Evolutionary conservation across 2,797 vertebrate genomes (phyloP).

Genomic region (Melanotaenia parkinsoni): DNA sequence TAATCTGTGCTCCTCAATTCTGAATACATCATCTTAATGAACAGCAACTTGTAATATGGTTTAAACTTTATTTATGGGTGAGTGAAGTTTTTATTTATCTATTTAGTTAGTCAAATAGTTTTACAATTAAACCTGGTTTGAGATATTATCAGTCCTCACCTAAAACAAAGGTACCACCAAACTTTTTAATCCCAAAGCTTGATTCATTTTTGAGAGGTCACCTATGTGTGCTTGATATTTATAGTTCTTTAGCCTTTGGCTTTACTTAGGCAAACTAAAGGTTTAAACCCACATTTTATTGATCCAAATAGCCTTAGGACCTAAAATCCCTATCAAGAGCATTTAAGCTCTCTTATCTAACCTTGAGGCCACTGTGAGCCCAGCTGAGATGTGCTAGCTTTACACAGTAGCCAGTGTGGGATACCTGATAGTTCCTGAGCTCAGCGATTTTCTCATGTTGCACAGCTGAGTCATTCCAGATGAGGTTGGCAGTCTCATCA

Average conservation of each 20-base stretch:
- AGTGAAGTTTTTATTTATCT: no score
- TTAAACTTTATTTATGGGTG: no score
- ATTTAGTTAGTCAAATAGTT: no score
- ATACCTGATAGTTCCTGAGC: conserved; percentile 97
- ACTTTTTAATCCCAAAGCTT: no score
- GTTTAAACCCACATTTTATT: neutral
- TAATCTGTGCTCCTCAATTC: neutral
- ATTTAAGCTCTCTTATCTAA: conserved; percentile 23
- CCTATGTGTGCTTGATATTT: no score
- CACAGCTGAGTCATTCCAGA: conserved; percentile 97
- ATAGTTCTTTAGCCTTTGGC: no score
- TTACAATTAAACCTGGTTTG: no score
- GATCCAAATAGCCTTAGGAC: neutral
- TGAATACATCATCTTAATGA: neutral
- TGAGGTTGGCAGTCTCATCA: conserved; percentile 97
- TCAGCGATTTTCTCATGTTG: conserved; percentile 98
- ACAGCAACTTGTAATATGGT: neutral
- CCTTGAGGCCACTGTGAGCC: conserved; percentile 7
- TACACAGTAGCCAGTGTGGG: conserved; percentile 6
- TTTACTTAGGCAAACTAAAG: no score
- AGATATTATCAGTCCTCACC: neutral
- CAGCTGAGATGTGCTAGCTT: conserved; percentile 30
- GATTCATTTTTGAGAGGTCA: no score
- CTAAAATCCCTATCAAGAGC: conserved; percentile 24
- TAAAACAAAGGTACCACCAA: no score